phyloP scores from a whole-genome alignment of 30 jellyfish, hydroid and myxozoan genomes.

The Aurelia aurita complex sp. Pacific region DNA sequence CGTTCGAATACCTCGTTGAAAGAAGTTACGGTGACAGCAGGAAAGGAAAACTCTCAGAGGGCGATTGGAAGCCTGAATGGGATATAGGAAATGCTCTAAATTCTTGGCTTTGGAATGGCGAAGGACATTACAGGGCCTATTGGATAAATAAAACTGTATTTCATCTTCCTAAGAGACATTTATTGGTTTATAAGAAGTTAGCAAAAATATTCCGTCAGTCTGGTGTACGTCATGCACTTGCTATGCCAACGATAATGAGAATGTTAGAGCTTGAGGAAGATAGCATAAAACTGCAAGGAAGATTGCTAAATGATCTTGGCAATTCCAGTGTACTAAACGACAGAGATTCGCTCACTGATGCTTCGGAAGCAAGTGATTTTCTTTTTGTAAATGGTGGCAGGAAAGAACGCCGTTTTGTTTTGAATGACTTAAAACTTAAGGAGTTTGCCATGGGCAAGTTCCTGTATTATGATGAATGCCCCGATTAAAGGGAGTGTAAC shows the following conservation, averaged over 20 bases:
- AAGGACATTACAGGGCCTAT: conserved; percentile 74
- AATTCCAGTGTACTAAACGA: conserved; percentile 21
- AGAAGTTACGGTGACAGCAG: conserved; percentile 68
- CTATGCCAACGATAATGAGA: conserved; percentile 81
- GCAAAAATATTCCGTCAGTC: conserved; percentile 84
- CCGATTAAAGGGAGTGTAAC: neutral
- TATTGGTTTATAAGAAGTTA: conserved; percentile 32
- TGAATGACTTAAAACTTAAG: conserved; percentile 75
- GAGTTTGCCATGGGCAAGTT: conserved; percentile 94
- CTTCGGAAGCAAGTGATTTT: conserved; percentile 53
- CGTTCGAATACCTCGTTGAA: conserved; percentile 86
- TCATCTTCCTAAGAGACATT: conserved; percentile 64
- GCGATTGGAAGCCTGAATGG: conserved; percentile 95
- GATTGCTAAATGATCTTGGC: conserved; percentile 9
- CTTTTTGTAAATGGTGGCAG: conserved; percentile 67
- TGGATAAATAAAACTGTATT: conserved; percentile 68
- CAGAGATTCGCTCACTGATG: conserved; percentile 62
- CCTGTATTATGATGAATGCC: conserved; percentile 77
- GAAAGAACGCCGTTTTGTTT: conserved; percentile 68
- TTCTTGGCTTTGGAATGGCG: conserved; percentile 95
- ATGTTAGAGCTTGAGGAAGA: conserved; percentile 55
- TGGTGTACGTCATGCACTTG: conserved; percentile 96
- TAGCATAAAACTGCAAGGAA: conserved; percentile 40
- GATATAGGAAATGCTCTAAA: conserved; percentile 79
- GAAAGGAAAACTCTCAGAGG: conserved; percentile 77